These are phyloP conservation scores for Osedax frankpressi DNA, from an alignment of 2,888 invertebrate genomes.

Conservation along the genomic window DNA sequence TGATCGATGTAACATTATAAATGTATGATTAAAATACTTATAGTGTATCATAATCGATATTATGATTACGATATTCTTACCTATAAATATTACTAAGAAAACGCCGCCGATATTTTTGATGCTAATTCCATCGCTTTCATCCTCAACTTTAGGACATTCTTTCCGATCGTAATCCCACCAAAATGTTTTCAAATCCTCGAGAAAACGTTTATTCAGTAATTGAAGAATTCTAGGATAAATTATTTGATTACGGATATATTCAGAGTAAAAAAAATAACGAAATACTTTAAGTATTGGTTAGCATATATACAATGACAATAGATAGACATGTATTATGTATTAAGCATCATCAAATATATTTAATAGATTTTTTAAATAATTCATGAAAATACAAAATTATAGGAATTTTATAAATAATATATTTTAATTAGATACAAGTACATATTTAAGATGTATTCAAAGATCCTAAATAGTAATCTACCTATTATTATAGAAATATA, in stretches of 20 bases:
- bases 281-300: too few species aligned
- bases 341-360: background rate
- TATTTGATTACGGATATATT: background rate
- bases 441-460: too few species aligned
- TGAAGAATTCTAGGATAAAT: constrained; percentile 63
- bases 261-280: background rate
- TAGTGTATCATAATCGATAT: background rate
- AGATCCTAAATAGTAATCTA: too few species aligned
- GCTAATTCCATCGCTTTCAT: constrained; percentile 89
- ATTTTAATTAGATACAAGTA: too few species aligned
- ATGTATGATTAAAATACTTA: background rate
- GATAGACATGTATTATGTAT: background rate
- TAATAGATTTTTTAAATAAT: too few species aligned
- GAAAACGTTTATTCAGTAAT: constrained; percentile 74
- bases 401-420: too few species aligned
- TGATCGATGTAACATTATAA: too few species aligned
- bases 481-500: too few species aligned
- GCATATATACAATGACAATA: background rate
- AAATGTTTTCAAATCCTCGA: constrained; percentile 82
- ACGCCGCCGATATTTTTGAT: constrained; percentile 93
- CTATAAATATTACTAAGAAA: constrained; percentile 89
- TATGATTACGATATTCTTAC: too few species aligned
- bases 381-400: too few species aligned
- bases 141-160: constrained; percentile 67
- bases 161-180: constrained; percentile 75